Evolutionary conservation across 2,113 vertebrate species (phyloP).

Genomic region (Ciconia maguari): DNA sequence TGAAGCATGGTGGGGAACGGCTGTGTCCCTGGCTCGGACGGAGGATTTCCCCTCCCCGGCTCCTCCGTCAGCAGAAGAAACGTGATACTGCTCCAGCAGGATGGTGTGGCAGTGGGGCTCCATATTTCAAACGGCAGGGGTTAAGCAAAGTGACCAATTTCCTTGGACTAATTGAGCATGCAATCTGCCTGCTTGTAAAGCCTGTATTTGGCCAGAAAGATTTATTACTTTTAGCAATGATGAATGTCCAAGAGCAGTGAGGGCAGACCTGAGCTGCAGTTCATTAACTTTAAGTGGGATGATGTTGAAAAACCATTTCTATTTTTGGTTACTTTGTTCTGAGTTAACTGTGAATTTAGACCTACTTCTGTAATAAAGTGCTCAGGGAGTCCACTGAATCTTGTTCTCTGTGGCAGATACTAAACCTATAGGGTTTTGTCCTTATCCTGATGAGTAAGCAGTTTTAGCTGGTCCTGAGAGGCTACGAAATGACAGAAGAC

Average conservation of each 20-base stretch:
- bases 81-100: neutral
- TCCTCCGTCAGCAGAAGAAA: neutral
- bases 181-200: constrained; percentile 61
- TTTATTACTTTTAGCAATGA: constrained; percentile 61
- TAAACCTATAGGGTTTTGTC: constrained; percentile 26
- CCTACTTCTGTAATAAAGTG: constrained; percentile 52
- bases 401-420: constrained; percentile 40
- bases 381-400: constrained; percentile 43
- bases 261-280: constrained; percentile 53
- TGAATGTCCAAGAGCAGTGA: constrained; percentile 44
- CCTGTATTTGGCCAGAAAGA: constrained; percentile 59
- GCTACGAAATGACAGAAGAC: neutral
- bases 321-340: constrained; percentile 59
- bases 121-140: constrained; percentile 51
- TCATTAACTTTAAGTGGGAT: constrained; percentile 60
- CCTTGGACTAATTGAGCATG: constrained; percentile 67
- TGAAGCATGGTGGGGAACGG: neutral
- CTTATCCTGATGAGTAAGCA: constrained; percentile 47
- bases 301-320: constrained; percentile 47
- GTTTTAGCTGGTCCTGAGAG: neutral
- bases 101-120: neutral
- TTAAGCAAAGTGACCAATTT: constrained; percentile 65
- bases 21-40: neutral
- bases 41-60: neutral
- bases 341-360: constrained; percentile 52